phyloP scores from a whole-genome alignment of 2,113 vertebrate species.

The Periophthalmus modestus region DNA sequence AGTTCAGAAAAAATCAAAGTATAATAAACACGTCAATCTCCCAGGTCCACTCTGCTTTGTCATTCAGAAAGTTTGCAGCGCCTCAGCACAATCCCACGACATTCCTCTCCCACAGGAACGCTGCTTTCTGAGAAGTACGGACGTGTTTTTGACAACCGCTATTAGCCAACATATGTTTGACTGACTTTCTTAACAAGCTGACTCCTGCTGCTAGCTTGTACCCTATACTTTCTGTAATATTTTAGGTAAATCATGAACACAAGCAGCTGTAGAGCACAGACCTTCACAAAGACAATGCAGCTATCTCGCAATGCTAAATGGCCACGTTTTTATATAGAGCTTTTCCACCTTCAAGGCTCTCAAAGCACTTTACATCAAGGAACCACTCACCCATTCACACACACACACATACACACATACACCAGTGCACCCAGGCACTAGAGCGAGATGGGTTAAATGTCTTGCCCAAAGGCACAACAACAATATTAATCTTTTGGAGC shows the following conservation, averaged over 20 bases:
- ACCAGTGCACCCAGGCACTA: no score
- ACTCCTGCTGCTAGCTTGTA: background rate
- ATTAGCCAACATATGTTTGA: constrained; percentile 2
- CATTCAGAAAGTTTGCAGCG: constrained; percentile 3
- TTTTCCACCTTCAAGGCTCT: no score
- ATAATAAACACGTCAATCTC: constrained; percentile 6
- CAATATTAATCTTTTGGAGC: no score
- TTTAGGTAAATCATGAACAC: background rate
- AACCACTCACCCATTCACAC: no score
- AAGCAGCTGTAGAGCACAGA: background rate
- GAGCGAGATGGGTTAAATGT: no score
- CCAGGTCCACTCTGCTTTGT: constrained; percentile 5
- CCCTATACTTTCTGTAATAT: background rate
- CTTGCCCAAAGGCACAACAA: no score
- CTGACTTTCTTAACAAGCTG: constrained; percentile 3
- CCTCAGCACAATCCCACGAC: background rate
- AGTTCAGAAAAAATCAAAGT: background rate
- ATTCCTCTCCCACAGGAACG: background rate
- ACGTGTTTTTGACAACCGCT: background rate
- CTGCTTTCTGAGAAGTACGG: background rate
- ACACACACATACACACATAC: no score
- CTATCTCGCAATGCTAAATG: background rate
- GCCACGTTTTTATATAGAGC: no score
- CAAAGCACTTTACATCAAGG: no score
- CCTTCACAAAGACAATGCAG: background rate